Evolutionary conservation across 2,797 vertebrate species (phyloP).

Genomic region (Halcyon smyrnensis): DNA sequence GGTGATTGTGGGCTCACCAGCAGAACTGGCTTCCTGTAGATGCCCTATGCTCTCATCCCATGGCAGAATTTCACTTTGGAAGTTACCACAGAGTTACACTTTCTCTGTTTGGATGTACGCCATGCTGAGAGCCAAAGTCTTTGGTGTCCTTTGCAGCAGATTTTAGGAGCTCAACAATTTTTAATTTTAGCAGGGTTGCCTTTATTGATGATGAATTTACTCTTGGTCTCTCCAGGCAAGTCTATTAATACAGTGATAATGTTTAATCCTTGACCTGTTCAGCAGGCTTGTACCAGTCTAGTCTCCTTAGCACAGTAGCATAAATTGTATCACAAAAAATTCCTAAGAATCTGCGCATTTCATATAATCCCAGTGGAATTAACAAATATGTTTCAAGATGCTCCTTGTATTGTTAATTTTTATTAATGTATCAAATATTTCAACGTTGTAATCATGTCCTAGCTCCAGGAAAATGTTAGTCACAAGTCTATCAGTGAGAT

Average conservation of each 20-base stretch:
- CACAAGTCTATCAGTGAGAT: background rate
- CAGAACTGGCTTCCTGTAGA: background rate
- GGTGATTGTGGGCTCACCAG: background rate
- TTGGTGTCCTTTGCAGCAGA: background rate
- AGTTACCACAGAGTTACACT: fast-evolving
- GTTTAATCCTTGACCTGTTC: conserved; percentile 33
- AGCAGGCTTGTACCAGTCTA: background rate
- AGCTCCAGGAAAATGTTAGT: conserved; percentile 29
- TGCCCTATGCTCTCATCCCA: background rate
- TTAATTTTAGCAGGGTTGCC: background rate
- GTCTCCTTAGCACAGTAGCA: background rate
- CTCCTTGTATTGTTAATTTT: conserved; percentile 10
- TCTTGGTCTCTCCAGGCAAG: conserved; percentile 12
- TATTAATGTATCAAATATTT: background rate
- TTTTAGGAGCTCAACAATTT: background rate
- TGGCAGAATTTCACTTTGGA: background rate
- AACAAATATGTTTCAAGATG: conserved; percentile 28
- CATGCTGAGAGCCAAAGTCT: background rate
- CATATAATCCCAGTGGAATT: background rate
- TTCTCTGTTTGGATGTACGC: background rate
- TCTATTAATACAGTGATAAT: background rate
- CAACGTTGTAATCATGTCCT: conserved; percentile 12
- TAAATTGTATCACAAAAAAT: conserved; percentile 8
- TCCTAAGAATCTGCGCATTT: background rate
- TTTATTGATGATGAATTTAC: conserved; percentile 8